Evolutionary conservation across 1,140 invertebrate species (phyloP).

Genomic region (Camponotus floridanus): DNA sequence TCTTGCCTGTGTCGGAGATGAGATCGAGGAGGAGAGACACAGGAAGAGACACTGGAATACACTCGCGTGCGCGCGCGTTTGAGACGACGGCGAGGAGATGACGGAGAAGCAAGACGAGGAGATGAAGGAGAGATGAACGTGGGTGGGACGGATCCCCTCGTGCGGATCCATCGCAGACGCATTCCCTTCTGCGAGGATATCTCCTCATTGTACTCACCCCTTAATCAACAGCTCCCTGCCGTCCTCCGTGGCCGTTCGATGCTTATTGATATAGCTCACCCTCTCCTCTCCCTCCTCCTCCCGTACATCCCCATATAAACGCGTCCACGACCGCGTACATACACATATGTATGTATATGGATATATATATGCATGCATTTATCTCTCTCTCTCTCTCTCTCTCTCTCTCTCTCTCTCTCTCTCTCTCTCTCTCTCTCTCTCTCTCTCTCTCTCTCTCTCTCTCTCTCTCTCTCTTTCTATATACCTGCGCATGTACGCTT

Average conservation of each 20-base stretch:
- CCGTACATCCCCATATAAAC: constrained; percentile 17
- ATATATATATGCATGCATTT: not conserved
- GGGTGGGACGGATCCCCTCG: constrained; percentile 61
- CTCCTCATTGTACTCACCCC: constrained; percentile 75
- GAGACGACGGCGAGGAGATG: not conserved
- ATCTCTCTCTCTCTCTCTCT: too few relatives aligned
- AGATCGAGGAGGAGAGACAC: constrained; percentile 72
- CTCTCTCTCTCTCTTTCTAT: constrained; percentile 1
- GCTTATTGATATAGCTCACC: constrained; percentile 81
- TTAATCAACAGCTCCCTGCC: constrained; percentile 82
- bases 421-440: constrained; percentile 12
- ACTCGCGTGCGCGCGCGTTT: constrained; percentile 12
- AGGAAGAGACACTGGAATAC: constrained; percentile 22
- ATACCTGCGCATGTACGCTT: constrained; percentile 41
- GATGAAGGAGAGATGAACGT: constrained; percentile 42
- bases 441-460: constrained; percentile 24
- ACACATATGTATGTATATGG: not conserved
- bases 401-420: not conserved
- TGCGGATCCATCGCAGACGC: constrained; percentile 76
- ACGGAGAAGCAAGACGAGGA: not conserved
- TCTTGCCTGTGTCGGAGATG: constrained; percentile 66
- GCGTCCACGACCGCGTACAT: constrained; percentile 16
- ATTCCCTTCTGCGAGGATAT: constrained; percentile 76
- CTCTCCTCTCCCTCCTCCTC: constrained; percentile 35
- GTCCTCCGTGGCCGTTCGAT: constrained; percentile 78